phyloP scores from a whole-genome alignment of 2,113 vertebrate genomes.

The Chaenocephalus aceratus region DNA sequence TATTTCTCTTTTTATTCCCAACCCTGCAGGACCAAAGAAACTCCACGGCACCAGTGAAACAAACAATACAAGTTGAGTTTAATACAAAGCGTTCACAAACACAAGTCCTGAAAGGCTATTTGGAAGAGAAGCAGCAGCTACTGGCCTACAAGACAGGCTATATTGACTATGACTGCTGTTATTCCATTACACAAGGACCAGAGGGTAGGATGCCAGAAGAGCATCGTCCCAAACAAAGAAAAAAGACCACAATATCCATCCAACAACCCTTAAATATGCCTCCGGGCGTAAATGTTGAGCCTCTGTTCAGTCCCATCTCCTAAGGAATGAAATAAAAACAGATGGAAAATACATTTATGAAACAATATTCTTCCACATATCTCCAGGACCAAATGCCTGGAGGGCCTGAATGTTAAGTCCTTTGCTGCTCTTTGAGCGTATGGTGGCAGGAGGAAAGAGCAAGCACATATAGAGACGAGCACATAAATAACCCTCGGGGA shows the following conservation, averaged over 20 bases:
- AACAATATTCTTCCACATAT: constrained; percentile 61
- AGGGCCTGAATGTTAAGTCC: constrained; percentile 54
- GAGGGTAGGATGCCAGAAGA: constrained; percentile 43
- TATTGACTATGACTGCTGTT: constrained; percentile 32
- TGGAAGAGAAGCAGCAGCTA: constrained; percentile 22
- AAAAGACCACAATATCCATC: constrained; percentile 56
- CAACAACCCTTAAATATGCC: constrained; percentile 47
- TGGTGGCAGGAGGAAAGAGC: constrained; percentile 31
- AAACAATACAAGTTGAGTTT: neutral
- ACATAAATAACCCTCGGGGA: constrained; percentile 67
- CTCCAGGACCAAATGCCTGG: constrained; percentile 32
- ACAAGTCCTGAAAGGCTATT: constrained; percentile 19
- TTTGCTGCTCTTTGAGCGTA: constrained; percentile 45
- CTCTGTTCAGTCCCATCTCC: constrained; percentile 53
- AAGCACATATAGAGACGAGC: constrained; percentile 29
- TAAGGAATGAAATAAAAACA: constrained; percentile 55
- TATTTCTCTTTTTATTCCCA: too few relatives aligned
- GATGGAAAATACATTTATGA: constrained; percentile 43
- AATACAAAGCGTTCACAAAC: constrained; percentile 14
- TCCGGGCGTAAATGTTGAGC: constrained; percentile 40
- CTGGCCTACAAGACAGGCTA: constrained; percentile 19
- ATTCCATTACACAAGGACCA: constrained; percentile 59
- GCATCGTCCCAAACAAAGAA: constrained; percentile 50
- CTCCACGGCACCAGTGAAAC: neutral
- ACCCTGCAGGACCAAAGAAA: constrained; percentile 11